phyloP scores from a whole-genome alignment of 1,140 invertebrate genomes.

The Aphis craccivora region DNA sequence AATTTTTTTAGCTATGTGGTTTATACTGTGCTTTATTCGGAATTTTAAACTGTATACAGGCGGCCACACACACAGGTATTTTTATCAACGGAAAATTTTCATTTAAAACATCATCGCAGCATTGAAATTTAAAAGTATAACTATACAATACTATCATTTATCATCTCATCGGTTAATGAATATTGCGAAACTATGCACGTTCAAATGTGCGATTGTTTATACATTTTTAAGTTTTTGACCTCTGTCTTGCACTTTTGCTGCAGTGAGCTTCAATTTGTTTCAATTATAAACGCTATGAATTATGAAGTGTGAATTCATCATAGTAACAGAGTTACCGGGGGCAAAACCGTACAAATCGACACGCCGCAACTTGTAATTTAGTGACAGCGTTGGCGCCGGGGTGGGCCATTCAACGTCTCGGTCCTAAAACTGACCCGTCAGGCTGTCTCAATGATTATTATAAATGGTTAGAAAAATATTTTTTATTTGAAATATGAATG shows the following conservation, averaged over 20 bases:
- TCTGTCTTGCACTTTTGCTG: background rate
- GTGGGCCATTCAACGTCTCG: background rate
- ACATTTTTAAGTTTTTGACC: background rate
- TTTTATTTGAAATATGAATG: background rate
- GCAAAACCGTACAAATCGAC: background rate
- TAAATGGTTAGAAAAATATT: background rate
- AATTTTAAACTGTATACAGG: background rate
- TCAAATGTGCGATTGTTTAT: background rate
- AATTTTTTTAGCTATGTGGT: background rate
- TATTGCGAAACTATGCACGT: background rate
- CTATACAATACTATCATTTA: background rate
- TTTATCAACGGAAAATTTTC: background rate
- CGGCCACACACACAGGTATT: background rate
- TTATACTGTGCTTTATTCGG: slow-evolving; percentile 16
- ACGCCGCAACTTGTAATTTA: background rate
- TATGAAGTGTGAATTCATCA: background rate
- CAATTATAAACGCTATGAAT: background rate
- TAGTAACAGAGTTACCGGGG: background rate
- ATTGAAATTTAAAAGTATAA: background rate
- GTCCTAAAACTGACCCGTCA: background rate
- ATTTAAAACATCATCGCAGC: background rate
- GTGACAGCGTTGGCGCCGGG: background rate
- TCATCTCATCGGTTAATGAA: background rate
- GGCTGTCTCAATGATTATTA: background rate
- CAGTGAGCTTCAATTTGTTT: background rate